Conservation (phyloP, 2,113 vertebrate genomes). For the Rhinolophus sinicus region DNA sequence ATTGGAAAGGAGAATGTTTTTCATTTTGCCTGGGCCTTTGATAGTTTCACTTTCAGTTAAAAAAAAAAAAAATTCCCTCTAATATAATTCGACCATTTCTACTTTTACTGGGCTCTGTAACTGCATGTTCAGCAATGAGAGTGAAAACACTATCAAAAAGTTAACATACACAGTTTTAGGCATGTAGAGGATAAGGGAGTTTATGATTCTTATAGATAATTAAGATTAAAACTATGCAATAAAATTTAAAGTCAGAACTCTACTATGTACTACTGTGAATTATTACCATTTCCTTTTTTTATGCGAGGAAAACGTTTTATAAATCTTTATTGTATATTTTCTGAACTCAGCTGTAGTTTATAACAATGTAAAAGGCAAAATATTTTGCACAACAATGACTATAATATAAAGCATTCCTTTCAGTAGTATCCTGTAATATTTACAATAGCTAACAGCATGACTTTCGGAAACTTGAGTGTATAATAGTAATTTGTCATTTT, state of each 20-base stretch:
- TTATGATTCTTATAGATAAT: not conserved
- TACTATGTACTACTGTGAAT: not conserved
- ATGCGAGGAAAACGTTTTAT: not conserved
- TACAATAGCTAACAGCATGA: constrained; percentile 81
- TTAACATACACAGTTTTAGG: not conserved
- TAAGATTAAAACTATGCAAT: constrained; percentile 25
- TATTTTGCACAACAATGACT: constrained; percentile 14
- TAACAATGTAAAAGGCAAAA: not conserved
- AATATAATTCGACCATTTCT: not conserved
- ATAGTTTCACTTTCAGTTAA: no score
- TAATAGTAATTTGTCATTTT: constrained; percentile 83
- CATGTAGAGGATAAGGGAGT: not conserved
- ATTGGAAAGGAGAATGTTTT: not conserved
- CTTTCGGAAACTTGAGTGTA: constrained; percentile 79
- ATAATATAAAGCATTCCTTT: constrained; percentile 47
- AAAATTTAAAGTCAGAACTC: not conserved
- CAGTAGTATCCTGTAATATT: constrained; percentile 56
- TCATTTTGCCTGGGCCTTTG: not conserved
- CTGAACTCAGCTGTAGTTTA: constrained; percentile 29
- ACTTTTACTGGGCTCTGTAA: not conserved
- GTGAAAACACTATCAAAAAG: not conserved
- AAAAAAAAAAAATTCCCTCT: not conserved
- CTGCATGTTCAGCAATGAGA: not conserved
- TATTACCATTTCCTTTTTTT: not conserved
- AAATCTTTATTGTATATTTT: constrained; percentile 22